Conservation (phyloP, 2,888 invertebrate species). For the Sphinx pinastri region DNA sequence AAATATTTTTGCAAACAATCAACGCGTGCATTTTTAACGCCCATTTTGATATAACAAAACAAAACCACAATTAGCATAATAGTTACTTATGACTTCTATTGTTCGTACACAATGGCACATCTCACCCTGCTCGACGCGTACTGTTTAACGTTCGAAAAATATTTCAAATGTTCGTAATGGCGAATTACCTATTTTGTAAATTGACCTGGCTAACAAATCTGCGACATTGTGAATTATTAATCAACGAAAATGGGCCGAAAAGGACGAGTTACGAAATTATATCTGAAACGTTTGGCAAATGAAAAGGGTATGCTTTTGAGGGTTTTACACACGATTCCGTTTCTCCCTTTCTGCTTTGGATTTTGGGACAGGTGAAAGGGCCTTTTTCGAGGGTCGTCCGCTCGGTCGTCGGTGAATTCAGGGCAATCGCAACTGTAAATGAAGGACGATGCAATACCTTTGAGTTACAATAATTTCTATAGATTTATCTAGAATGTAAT, state of each 20-base stretch:
- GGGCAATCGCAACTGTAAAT: constrained; percentile 6
- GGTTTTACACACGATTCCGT: constrained; percentile 56
- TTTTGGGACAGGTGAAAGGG: constrained; percentile 46
- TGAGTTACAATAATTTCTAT: neutral
- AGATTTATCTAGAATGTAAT: neutral
- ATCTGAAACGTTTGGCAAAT: constrained; percentile 73
- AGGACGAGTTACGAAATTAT: constrained; percentile 81
- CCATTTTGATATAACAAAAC: constrained; percentile 73
- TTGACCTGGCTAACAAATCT: constrained; percentile 68
- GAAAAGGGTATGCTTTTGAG: constrained; percentile 71
- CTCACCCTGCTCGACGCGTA: neutral
- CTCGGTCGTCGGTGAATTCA: constrained; percentile 31
- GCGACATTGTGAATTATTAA: constrained; percentile 75
- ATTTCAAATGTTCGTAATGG: constrained; percentile 36
- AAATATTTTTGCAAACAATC: constrained; percentile 83
- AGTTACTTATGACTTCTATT: constrained; percentile 61
- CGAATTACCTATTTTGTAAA: constrained; percentile 61
- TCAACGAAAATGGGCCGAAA: constrained; percentile 76
- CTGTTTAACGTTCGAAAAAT: constrained; percentile 5
- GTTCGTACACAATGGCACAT: constrained; percentile 32
- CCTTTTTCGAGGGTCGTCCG: constrained; percentile 63
- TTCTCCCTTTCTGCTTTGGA: constrained; percentile 43
- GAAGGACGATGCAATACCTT: constrained; percentile 14
- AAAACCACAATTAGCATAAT: constrained; percentile 84
- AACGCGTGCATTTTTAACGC: constrained; percentile 57